phyloP scores from a whole-genome alignment of 2,113 vertebrate species.

The Limnothrissa miodon region DNA sequence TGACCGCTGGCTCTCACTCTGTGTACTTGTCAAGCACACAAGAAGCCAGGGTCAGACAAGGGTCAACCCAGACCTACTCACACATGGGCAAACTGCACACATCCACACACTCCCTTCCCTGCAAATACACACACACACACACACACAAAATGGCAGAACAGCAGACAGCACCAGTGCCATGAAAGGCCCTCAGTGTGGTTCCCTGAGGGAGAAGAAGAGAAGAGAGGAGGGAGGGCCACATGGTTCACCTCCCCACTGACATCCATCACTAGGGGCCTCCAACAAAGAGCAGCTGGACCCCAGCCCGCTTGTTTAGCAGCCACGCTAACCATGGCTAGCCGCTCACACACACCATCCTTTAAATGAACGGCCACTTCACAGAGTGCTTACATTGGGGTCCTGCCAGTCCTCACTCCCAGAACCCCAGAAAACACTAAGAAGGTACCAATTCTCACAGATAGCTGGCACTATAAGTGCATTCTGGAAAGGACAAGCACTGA shows the following conservation, averaged over 20 bases:
- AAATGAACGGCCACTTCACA: not conserved
- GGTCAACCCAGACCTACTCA: slow-evolving; percentile 32
- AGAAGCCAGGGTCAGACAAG: slow-evolving; percentile 42
- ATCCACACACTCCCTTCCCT: slow-evolving; percentile 45
- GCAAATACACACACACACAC: slow-evolving; percentile 23
- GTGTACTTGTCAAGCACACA: not conserved
- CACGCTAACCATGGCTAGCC: not conserved
- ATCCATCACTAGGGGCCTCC: slow-evolving; percentile 24
- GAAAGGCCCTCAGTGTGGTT: not conserved
- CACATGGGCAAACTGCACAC: slow-evolving; percentile 35
- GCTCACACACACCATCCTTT: not conserved
- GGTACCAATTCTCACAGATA: not conserved
- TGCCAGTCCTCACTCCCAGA: not conserved
- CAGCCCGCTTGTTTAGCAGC: slow-evolving; percentile 27
- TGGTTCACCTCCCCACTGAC: slow-evolving; percentile 31
- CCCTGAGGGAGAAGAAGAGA: slow-evolving; percentile 8
- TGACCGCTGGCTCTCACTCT: not conserved
- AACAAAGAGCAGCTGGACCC: slow-evolving; percentile 32
- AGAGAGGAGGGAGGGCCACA: not conserved
- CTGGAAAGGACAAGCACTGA: not conserved
- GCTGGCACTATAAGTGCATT: not conserved
- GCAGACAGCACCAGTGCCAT: not conserved
- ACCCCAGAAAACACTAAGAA: not conserved
- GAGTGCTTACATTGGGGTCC: not conserved
- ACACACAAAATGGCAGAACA: slow-evolving; percentile 29